Evolutionary conservation across 2,888 invertebrate species (phyloP).

Genomic region (Chouioia cunea): DNA sequence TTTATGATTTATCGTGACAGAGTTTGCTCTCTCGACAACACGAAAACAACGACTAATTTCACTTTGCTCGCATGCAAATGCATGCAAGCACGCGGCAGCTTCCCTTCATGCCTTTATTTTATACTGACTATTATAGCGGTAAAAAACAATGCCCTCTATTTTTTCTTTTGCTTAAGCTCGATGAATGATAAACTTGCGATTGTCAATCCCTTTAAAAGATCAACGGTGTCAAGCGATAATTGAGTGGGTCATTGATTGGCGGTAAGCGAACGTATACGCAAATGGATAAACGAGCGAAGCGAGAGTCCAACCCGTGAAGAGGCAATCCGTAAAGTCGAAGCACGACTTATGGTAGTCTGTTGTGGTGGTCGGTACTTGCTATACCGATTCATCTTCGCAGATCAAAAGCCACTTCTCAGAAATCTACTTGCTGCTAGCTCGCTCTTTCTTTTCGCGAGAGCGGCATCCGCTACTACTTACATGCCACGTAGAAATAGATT

Average conservation of each 20-base stretch:
- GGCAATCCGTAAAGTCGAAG: slow-evolving; percentile 46
- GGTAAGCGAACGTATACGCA: slow-evolving; percentile 1
- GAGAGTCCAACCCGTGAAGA: slow-evolving; percentile 29
- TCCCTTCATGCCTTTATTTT: slow-evolving; percentile 2
- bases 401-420: slow-evolving; percentile 65
- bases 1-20: slow-evolving; percentile 48
- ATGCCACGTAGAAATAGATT: slow-evolving; percentile 64
- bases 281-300: slow-evolving; percentile 31
- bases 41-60: slow-evolving; percentile 39
- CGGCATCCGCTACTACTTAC: background rate
- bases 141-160: too few species aligned
- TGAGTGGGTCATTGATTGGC: slow-evolving; percentile 7
- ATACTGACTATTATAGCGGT: too few species aligned
- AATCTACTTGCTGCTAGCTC: slow-evolving; percentile 51
- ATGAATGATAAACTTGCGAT: too few species aligned
- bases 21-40: slow-evolving; percentile 30
- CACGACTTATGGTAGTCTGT: slow-evolving; percentile 38
- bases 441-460: slow-evolving; percentile 32
- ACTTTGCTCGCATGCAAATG: too few species aligned
- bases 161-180: too few species aligned
- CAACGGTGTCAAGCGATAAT: too few species aligned
- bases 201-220: too few species aligned
- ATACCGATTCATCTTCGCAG: slow-evolving; percentile 63
- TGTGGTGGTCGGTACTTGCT: slow-evolving; percentile 47
- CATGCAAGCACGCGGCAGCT: background rate